Base-by-base conservation (phyloP, 1,140 invertebrate species). In the Sitophilus oryzae region DNA sequence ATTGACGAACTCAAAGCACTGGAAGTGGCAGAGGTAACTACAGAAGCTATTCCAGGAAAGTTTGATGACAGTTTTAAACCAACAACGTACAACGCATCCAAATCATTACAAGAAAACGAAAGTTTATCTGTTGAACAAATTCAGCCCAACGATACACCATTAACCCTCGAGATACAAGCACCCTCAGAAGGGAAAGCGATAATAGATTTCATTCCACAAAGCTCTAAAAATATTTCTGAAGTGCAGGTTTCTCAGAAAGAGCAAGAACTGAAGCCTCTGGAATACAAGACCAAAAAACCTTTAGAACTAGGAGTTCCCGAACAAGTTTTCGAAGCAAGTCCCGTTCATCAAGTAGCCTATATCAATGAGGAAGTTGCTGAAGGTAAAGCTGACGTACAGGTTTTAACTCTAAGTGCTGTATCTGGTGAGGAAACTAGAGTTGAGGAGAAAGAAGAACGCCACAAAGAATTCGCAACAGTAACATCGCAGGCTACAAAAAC, bases 161-260 rank as follows among this genome's bases (percentile, higher is more conserved):
- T 56, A 68, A 56, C 62, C 67, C 56, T 58, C 47, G 34, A 56
- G 63, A 69, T 38, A 53, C 38, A 59, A 41, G 43, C 54, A 51
- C 41, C 66, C 4, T 44, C 50, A 5, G 56, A 63, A 57, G 45
- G 62, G 61, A 71, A 73, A 52, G 82, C 82, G 11, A 76, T 77
- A 53, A 44, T 81, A 4, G 74, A 70, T 10, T 22, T 86, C 14
- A 71, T 77, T 9, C 64, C 81, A 18, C 77, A 83, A 69, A 82
- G 85, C 74, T 82, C 82, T 23, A 74, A 80, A 42, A 74, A 77
- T 19, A 70, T 86, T 3, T 76, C 74, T 36, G 80, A 86, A 70
- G 77, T 77, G 10, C 74, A 78, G 57, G 59, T 74, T 14, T 78
- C 78, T 44, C 67, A 79, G 41, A 80, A 77, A 64, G 84, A 86